A percentile compares a stretch with the other conserved stretches of the same genome.
These are phyloP conservation scores for Oreochromis tanganicae DNA, from an alignment of 2,113 vertebrate genomes.

Conservation along the genomic window DNA sequence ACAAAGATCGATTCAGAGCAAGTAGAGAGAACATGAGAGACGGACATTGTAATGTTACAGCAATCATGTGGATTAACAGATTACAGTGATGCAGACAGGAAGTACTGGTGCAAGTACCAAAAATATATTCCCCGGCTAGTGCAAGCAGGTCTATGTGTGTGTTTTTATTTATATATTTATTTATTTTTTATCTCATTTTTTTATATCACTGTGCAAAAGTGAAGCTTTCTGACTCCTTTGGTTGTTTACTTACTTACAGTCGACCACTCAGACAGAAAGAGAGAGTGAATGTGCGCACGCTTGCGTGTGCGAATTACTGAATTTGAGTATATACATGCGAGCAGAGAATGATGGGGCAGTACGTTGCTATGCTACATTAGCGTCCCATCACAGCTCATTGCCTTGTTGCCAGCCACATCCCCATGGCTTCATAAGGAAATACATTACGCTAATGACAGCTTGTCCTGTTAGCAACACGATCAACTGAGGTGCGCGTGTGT, in stretches of 20 bases:
- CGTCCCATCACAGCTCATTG: slow-evolving; percentile 67
- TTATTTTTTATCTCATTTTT: background rate
- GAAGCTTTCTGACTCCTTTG: background rate
- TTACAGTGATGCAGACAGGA: slow-evolving; percentile 50
- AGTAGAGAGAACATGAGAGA: slow-evolving; percentile 48
- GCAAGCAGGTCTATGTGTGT: background rate
- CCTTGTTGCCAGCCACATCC: slow-evolving; percentile 48
- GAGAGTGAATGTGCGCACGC: background rate
- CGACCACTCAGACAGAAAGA: slow-evolving; percentile 29
- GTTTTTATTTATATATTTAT: background rate
- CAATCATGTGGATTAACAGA: slow-evolving; percentile 45
- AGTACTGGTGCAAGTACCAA: background rate
- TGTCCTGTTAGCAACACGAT: slow-evolving; percentile 49
- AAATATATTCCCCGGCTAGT: background rate
- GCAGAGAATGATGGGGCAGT: slow-evolving; percentile 38
- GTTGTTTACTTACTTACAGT: slow-evolving; percentile 43
- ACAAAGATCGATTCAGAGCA: slow-evolving; percentile 47
- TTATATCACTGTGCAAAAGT: background rate
- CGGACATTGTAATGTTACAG: slow-evolving; percentile 39
- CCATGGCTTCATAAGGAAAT: slow-evolving; percentile 58
- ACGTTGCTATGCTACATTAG: slow-evolving; percentile 62
- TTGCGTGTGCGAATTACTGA: background rate
- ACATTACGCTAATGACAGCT: slow-evolving; percentile 59
- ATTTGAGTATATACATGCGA: background rate
- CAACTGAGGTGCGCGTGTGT: background rate